Conservation (phyloP, 1,140 invertebrate species). For the Calephelis nemesis region DNA sequence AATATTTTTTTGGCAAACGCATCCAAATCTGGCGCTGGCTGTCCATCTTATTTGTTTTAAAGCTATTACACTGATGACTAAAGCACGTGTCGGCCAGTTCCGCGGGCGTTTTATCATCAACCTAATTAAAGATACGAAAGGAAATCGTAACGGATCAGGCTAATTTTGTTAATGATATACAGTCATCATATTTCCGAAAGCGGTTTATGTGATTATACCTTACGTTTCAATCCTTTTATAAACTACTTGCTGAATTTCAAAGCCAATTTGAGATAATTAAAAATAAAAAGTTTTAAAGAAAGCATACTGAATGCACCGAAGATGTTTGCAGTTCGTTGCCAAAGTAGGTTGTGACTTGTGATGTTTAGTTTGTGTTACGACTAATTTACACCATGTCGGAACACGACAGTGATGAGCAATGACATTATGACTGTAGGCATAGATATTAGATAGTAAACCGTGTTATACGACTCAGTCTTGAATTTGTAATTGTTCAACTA, state of each 20-base stretch:
- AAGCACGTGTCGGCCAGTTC: conserved; percentile 7
- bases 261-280: not conserved
- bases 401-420: too few relatives aligned
- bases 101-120: conserved; percentile 1
- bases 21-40: not conserved
- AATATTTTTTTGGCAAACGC: too few relatives aligned
- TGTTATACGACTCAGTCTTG: too few relatives aligned
- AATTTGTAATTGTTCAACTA: too few relatives aligned
- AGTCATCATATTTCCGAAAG: not conserved
- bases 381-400: too few relatives aligned
- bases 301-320: too few relatives aligned
- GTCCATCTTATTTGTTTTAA: not conserved
- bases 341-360: too few relatives aligned
- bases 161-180: not conserved
- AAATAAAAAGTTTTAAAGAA: too few relatives aligned
- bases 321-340: too few relatives aligned
- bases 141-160: not conserved
- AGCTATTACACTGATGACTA: not conserved
- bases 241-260: not conserved
- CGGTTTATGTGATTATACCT: not conserved
- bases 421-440: too few relatives aligned
- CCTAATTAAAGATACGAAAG: conserved; percentile 6
- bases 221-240: not conserved
- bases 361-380: too few relatives aligned
- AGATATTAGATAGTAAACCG: too few relatives aligned